phyloP scores from a whole-genome alignment of 37 sponge, comb jelly and placozoan genomes.

The Mnemiopsis leidyi region DNA sequence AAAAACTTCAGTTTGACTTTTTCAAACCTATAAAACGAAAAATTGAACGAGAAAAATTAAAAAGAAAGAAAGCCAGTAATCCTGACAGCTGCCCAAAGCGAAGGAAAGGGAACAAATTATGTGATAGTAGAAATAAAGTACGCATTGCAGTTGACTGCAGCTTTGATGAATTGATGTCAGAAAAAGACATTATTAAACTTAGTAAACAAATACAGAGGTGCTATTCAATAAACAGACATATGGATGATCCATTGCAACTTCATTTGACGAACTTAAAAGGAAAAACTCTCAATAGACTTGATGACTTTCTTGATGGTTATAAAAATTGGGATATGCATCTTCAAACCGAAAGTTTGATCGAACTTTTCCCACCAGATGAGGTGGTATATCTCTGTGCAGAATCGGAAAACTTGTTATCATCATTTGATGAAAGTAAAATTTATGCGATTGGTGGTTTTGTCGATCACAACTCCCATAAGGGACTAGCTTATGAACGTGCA shows the following conservation, averaged over 20 bases:
- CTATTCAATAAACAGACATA: conserved; percentile 32
- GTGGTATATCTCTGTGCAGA: conserved; percentile 60
- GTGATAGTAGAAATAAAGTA: conserved; percentile 18
- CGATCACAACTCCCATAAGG: conserved; percentile 61
- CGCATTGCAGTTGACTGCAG: conserved; percentile 51
- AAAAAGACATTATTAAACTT: conserved; percentile 31
- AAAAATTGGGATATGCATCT: conserved; percentile 59
- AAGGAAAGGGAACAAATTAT: neutral
- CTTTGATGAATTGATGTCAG: conserved; percentile 44
- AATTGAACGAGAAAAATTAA: neutral
- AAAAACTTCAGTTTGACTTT: conserved; percentile 8
- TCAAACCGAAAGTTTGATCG: neutral
- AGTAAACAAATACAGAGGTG: conserved; percentile 16
- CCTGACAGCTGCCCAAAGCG: neutral
- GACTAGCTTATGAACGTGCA: conserved; percentile 7
- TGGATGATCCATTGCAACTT: neutral
- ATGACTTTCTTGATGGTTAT: neutral
- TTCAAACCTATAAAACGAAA: neutral
- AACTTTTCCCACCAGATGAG: neutral
- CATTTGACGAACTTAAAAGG: conserved; percentile 15
- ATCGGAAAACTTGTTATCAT: conserved; percentile 21
- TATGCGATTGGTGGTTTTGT: conserved; percentile 62
- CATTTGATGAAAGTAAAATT: conserved; percentile 12
- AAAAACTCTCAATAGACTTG: neutral
- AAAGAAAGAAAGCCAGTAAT: conserved; percentile 19